Evolutionary conservation across 2,797 vertebrate genomes (phyloP), one percentile per base, ranked within the genome.

Genomic region (Scolopax rusticola): DNA sequence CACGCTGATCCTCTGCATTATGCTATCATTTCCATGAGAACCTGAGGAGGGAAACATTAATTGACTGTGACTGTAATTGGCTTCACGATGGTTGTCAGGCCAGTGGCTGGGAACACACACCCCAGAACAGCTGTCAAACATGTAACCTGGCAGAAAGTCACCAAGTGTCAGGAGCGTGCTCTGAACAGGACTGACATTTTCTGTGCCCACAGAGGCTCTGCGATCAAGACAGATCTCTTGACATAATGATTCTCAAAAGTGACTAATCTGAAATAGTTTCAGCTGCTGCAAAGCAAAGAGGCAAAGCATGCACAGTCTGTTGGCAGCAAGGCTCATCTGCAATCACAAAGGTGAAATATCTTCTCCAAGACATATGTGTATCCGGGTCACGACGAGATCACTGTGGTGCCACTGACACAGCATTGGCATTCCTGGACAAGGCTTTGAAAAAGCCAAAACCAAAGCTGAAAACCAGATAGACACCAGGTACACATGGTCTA

Each of bases 121-220:
- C 92, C 91, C 96, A 96, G 93, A 98, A 97, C 97, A 98, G 97
- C 98, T 98, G 98, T 98, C 98, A 97, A 88, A 97, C 95, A 95
- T 84, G 43, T 59, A 93, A 93, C 93, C 95, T 97, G 97, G 97
- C 97, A 98, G 88, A 90, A 81, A 97, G 94, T 87, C 96, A 90
- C 89, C 45, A 9, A 94, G 95, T 88, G 81, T 91, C 97, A 96
- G 93, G 64, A 87, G 73, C 2, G 7, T 53, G 84, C 93, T 87
- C 64, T 59, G 53, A 93, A 33, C 83, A 89, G 85, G 89, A 74
- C 61, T 97, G 97, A 96, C 93, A 96, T 96, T 96, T 40, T 47
- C 93, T 69, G 36, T 83, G 94, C 87, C 94, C 84, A 48, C 61
- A 28, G 51, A 96, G 93, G 83, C 75, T 64, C 67, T 56, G 70